These are phyloP conservation scores for Argyrosomus regius DNA, from an alignment of 2,797 vertebrate genomes.

Conservation along the genomic window DNA sequence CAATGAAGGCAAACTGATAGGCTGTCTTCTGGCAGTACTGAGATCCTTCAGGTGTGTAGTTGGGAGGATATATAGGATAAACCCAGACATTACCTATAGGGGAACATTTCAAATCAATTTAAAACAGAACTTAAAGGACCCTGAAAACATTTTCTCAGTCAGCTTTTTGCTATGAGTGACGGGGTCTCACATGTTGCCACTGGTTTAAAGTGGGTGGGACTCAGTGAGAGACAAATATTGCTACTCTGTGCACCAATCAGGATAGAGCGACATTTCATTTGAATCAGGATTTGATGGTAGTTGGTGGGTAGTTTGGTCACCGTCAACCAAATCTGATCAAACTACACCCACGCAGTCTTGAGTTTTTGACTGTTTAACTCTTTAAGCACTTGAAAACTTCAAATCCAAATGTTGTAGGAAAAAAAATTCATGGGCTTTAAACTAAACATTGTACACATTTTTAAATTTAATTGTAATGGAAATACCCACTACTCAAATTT, in stretches of 20 bases:
- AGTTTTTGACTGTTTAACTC: not conserved
- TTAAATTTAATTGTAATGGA: not conserved
- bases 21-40: conserved; percentile 62
- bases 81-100: conserved; percentile 70
- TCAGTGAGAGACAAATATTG: not conserved
- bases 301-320: not conserved
- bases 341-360: not conserved
- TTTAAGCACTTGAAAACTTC: not conserved
- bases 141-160: not conserved
- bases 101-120: not conserved
- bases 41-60: conserved; percentile 30
- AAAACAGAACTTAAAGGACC: not conserved
- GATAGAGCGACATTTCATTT: conserved; percentile 5
- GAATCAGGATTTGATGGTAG: not conserved
- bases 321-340: not conserved
- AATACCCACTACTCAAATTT: not conserved
- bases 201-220: not conserved
- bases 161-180: not conserved
- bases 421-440: not conserved
- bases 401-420: not conserved
- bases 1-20: conserved; percentile 72
- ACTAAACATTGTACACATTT: not conserved
- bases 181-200: not conserved
- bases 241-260: not conserved
- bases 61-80: conserved; percentile 70